These are phyloP conservation scores for Centruroides sculpturatus DNA, from an alignment of 1,140 invertebrate genomes.

Conservation along the genomic window DNA sequence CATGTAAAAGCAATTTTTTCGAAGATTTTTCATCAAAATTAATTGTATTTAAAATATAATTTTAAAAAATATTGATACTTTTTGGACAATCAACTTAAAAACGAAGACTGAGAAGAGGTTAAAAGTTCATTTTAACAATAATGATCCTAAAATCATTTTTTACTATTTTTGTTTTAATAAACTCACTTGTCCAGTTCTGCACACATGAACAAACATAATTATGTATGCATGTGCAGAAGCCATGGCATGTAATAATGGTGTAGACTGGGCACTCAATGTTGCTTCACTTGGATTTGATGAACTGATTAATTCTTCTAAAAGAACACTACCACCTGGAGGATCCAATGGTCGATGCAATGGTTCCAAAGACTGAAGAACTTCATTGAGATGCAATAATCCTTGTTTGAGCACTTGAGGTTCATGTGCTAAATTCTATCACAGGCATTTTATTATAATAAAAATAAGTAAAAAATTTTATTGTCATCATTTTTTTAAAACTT, in stretches of 20 bases:
- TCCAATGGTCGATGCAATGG: conserved; percentile 52
- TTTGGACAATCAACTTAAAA: too few relatives aligned
- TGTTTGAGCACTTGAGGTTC: conserved; percentile 61
- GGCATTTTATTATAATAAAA: neutral
- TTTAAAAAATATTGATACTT: too few relatives aligned
- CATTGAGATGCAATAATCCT: conserved; percentile 53
- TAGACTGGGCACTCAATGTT: conserved; percentile 52
- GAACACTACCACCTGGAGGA: conserved; percentile 53
- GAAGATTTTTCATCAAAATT: too few relatives aligned
- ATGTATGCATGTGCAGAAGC: conserved; percentile 73
- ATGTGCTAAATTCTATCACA: conserved; percentile 49
- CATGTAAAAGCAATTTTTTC: too few relatives aligned
- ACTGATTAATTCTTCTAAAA: conserved; percentile 57
- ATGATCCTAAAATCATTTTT: too few relatives aligned
- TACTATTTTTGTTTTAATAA: too few relatives aligned
- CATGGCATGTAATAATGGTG: conserved; percentile 67
- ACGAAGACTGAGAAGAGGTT: too few relatives aligned
- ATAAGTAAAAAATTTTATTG: neutral
- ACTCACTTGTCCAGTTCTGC: conserved; percentile 54
- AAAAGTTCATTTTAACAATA: too few relatives aligned
- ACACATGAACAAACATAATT: conserved; percentile 74
- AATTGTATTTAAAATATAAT: too few relatives aligned
- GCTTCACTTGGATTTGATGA: conserved; percentile 50
- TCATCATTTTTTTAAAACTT: conserved; percentile 20
- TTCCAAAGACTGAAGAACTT: conserved; percentile 51